phyloP scores from a whole-genome alignment of 2,797 vertebrate species.

The Xenentodon cancila region DNA sequence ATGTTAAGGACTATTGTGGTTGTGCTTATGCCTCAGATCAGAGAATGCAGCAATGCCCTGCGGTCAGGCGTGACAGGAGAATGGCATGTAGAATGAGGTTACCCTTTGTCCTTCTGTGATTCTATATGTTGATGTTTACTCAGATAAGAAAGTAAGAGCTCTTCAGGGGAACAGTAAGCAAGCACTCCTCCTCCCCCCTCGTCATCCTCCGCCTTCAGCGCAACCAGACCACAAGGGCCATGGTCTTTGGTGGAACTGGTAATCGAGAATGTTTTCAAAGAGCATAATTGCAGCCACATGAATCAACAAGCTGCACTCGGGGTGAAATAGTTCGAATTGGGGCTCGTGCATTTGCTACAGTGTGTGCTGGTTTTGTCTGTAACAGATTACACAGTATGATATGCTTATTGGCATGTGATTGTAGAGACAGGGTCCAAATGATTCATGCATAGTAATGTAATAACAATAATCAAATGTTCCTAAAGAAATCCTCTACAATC shows the following conservation, averaged over 20 bases:
- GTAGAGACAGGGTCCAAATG: no score
- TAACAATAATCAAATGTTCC: no score
- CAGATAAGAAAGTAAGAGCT: constrained; percentile 37
- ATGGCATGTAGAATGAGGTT: constrained; percentile 41
- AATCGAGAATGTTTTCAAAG: constrained; percentile 69
- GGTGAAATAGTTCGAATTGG: constrained; percentile 51
- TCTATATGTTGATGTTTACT: constrained; percentile 54
- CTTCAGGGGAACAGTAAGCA: constrained; percentile 50
- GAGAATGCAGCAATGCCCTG: constrained; percentile 23
- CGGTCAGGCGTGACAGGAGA: constrained; percentile 10
- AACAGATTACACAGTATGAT: no score
- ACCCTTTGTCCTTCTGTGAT: constrained; percentile 31
- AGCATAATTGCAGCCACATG: constrained; percentile 77
- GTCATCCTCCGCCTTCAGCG: constrained; percentile 10
- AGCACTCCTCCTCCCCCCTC: constrained; percentile 20
- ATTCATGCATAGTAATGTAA: no score
- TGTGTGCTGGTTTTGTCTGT: not conserved
- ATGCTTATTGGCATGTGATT: no score
- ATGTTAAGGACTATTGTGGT: constrained; percentile 12
- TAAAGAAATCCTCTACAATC: no score
- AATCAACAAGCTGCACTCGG: constrained; percentile 63
- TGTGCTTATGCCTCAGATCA: constrained; percentile 20
- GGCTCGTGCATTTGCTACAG: constrained; percentile 14
- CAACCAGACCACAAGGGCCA: constrained; percentile 64
- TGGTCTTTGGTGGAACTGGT: constrained; percentile 65